These are phyloP conservation scores for Pycnomerus fuliginosus DNA, from an alignment of 2,888 invertebrate genomes.

Conservation along the genomic window DNA sequence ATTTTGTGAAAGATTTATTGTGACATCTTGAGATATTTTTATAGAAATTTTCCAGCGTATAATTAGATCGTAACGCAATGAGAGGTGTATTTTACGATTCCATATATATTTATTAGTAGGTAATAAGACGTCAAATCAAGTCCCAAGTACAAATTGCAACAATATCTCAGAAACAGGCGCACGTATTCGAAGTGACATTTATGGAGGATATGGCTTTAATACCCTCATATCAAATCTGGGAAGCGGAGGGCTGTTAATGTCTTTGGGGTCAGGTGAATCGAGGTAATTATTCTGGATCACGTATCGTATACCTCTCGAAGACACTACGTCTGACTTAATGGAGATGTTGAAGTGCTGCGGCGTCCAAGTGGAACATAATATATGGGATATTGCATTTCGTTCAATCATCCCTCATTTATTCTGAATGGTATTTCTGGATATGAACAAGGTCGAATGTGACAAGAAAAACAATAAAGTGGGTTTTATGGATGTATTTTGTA, in stretches of 20 bases:
- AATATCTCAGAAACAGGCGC: slow-evolving; percentile 24
- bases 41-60: no score
- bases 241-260: slow-evolving; percentile 23
- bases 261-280: slow-evolving; percentile 24
- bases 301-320: slow-evolving; percentile 18
- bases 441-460: no score
- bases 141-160: slow-evolving; percentile 23
- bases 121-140: slow-evolving; percentile 24
- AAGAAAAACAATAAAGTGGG: slow-evolving; percentile 20
- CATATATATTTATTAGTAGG: slow-evolving; percentile 23
- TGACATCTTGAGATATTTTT: no score
- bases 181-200: slow-evolving; percentile 27
- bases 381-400: no score
- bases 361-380: slow-evolving; percentile 3
- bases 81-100: slow-evolving; percentile 17
- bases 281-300: slow-evolving; percentile 26
- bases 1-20: no score
- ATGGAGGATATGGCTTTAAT: slow-evolving; percentile 26
- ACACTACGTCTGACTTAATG: slow-evolving; percentile 20
- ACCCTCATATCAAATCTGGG: slow-evolving; percentile 25
- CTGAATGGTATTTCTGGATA: no score
- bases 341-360: slow-evolving; percentile 18
- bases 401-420: no score
- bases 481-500: slow-evolving; percentile 20
- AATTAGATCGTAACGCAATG: no score